Evolutionary conservation across 2,797 vertebrate genomes (phyloP), one percentile per base, ranked within the genome.

Genomic region (Brachymystax lenok): DNA sequence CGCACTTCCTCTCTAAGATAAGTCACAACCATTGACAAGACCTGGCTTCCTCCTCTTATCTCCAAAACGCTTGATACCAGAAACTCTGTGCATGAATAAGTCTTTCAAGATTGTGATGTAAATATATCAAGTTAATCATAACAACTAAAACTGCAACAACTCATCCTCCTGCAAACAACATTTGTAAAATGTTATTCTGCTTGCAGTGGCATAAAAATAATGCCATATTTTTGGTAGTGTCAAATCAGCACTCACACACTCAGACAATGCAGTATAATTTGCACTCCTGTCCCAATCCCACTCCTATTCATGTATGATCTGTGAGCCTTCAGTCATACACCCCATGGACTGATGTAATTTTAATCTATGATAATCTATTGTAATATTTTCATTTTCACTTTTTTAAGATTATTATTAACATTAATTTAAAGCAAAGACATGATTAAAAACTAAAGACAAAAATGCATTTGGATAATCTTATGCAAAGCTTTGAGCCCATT

Each of bases 341-440:
- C 63, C 79, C 67, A 69, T 80, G 68, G 77, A 75, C 0, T 70
- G 78, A 63, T 61, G 70, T 69, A 40, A 71, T 89, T 89, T 74
- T 87, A 86, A 89, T 95, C 95, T 96, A 95, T 93, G 94, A 92
- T 96, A 96, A 96, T 96, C 95, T 96, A 94, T 96, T 95, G 94
- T 95, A 95, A 94, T 97, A 90, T 96, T 96, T 96, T 91, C 93
- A 93, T 93, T 96, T 94, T 94, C 92, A 93, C 94, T 93, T 94
- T 92, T 96, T 94, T 90, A 92, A 93, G 93, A 94, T 94, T 93
- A 95, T 96, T 96, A 96, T 92, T 92, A 94, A 91, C 93, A 95
- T 95, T 95, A 95, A 96, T 96, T 94, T 94, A 93, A 95, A 94
- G 73, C 71, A 90, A 86, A 91, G 88, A 94, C 94, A 94, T 95